Conservation (phyloP, 2,113 vertebrate species). For the Corynorhinus townsendii region DNA sequence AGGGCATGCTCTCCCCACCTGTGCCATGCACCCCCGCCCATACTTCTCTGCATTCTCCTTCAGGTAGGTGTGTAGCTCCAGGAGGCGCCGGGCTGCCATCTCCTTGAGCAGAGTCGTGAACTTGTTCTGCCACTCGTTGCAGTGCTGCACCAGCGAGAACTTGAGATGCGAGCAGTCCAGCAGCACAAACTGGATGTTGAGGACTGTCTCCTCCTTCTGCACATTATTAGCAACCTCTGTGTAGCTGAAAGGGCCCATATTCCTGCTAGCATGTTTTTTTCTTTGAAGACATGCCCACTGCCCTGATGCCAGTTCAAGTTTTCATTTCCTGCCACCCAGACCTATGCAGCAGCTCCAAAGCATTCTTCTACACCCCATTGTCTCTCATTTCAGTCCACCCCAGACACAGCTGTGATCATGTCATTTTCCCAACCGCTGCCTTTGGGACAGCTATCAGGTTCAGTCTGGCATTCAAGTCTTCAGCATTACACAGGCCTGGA, state of each 20-base stretch:
- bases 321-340: not conserved
- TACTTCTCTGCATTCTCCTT: constrained; percentile 77
- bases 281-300: not conserved
- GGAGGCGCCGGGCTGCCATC: constrained; percentile 79
- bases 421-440: not conserved
- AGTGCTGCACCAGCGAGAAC: constrained; percentile 82
- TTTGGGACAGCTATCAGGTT: not conserved
- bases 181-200: constrained; percentile 84
- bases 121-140: constrained; percentile 86
- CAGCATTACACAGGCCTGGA: not conserved
- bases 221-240: constrained; percentile 86
- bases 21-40: accelerated
- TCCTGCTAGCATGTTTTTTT: accelerated
- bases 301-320: accelerated
- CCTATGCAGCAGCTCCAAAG: not conserved
- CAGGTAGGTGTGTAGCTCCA: constrained; percentile 79
- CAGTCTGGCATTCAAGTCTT: not conserved
- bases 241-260: constrained; percentile 76
- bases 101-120: constrained; percentile 84
- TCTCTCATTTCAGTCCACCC: not conserved
- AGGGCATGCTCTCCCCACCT: accelerated
- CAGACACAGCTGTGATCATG: not conserved
- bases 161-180: constrained; percentile 85
- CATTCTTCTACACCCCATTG: not conserved
- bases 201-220: constrained; percentile 86